Evolutionary conservation across 2,797 vertebrate genomes (phyloP).

Genomic region (Sebastes umbrosus): DNA sequence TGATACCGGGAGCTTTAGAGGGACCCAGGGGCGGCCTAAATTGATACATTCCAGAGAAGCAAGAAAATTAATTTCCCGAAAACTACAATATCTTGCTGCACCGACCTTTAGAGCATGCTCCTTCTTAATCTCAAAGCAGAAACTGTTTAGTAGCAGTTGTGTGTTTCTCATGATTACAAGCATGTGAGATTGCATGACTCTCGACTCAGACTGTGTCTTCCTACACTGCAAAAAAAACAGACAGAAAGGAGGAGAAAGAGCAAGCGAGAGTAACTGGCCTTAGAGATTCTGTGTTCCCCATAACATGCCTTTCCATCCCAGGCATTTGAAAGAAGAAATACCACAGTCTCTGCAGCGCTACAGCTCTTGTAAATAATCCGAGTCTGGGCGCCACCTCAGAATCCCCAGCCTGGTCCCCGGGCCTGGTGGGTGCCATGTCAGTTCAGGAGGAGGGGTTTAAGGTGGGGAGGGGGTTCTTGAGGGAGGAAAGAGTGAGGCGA

Average conservation of each 20-base stretch:
- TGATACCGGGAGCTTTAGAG: background rate
- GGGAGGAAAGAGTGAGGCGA: conserved; percentile 67
- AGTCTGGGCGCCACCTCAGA: conserved; percentile 85
- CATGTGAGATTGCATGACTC: background rate
- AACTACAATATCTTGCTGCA: background rate
- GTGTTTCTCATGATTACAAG: conserved; percentile 6
- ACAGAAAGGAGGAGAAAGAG: conserved; percentile 18
- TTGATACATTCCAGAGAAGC: background rate
- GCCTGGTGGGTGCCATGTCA: conserved; percentile 73
- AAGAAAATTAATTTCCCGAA: background rate
- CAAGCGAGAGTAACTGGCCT: conserved; percentile 28
- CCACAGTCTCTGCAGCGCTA: conserved; percentile 82
- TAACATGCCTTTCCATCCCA: conserved; percentile 73
- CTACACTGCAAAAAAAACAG: background rate
- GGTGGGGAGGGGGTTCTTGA: conserved; percentile 19
- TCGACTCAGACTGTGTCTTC: background rate
- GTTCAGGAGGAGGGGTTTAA: conserved; percentile 53
- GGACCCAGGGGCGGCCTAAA: background rate
- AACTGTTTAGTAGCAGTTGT: background rate
- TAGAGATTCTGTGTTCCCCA: conserved; percentile 65
- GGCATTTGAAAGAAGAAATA: conserved; percentile 80
- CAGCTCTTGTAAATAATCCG: conserved; percentile 84
- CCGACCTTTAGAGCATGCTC: background rate
- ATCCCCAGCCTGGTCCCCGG: conserved; percentile 72
- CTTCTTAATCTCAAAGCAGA: background rate